Conservation (phyloP, 2,113 vertebrate genomes). For the Entelurus aequoreus region DNA sequence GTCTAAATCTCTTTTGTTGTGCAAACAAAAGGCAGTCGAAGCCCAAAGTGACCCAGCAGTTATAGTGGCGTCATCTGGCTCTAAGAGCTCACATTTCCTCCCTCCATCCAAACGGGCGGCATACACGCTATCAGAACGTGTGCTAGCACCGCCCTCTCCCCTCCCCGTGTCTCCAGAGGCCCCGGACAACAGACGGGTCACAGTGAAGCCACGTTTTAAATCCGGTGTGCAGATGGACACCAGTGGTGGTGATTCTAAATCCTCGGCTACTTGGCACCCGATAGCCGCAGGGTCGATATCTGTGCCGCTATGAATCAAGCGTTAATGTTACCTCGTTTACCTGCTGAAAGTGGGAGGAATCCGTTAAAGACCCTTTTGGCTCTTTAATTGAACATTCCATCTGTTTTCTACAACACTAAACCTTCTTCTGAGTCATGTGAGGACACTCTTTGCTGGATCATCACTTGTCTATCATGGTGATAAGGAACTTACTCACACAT, state of each 20-base stretch:
- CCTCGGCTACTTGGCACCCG: conserved; percentile 43
- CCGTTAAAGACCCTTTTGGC: no score
- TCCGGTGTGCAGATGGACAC: conserved; percentile 71
- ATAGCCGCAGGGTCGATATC: conserved; percentile 5
- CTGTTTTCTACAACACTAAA: no score
- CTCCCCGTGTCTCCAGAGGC: conserved; percentile 51
- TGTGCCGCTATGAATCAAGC: not conserved
- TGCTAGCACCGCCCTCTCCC: conserved; percentile 27
- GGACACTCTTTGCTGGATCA: no score
- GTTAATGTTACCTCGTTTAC: no score
- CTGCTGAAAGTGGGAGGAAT: no score
- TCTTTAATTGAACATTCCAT: no score
- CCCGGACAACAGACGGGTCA: conserved; percentile 65
- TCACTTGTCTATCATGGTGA: no score
- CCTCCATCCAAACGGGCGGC: no score
- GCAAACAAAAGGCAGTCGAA: not conserved
- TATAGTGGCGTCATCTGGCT: not conserved
- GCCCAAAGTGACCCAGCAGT: not conserved
- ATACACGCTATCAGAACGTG: not conserved
- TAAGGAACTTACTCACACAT: no score
- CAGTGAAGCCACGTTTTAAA: conserved; percentile 62
- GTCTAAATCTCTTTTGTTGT: not conserved
- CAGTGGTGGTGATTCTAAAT: conserved; percentile 57
- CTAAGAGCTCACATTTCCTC: not conserved
- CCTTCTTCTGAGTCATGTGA: no score